Evolutionary conservation across 2,888 invertebrate species (phyloP).

Genomic region (Cheilosia grossa): DNA sequence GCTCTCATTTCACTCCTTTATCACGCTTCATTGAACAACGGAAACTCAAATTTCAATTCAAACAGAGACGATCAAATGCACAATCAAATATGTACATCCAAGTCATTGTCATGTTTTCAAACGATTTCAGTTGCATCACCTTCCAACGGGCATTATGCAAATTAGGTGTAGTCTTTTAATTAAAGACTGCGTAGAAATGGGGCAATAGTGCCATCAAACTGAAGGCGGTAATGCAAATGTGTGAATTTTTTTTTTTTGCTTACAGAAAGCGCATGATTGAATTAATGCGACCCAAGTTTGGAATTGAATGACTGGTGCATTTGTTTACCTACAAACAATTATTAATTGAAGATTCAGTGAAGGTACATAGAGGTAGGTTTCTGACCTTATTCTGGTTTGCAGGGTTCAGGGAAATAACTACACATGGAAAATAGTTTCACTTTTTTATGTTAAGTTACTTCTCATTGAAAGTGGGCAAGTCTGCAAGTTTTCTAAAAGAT

Average conservation of each 20-base stretch:
- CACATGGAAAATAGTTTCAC: no score
- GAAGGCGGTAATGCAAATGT: no score
- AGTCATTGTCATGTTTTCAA: slow-evolving; percentile 17
- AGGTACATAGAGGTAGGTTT: no score
- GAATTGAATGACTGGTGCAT: not conserved
- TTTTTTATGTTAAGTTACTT: no score
- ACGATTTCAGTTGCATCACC: slow-evolving; percentile 41
- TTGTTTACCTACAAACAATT: no score
- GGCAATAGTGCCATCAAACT: not conserved
- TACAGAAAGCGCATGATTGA: slow-evolving; percentile 14
- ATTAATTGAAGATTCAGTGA: no score
- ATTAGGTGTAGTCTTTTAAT: slow-evolving; percentile 23
- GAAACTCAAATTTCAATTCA: slow-evolving; percentile 53
- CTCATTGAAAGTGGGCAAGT: no score
- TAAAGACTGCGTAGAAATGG: not conserved
- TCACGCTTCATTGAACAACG: slow-evolving; percentile 47
- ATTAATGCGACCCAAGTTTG: not conserved
- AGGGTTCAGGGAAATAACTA: no score
- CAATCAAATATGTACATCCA: slow-evolving; percentile 38
- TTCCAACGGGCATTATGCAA: slow-evolving; percentile 30
- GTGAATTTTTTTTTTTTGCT: not conserved
- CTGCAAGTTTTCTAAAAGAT: no score
- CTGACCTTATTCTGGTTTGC: no score
- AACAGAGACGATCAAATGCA: slow-evolving; percentile 52
- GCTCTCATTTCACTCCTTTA: slow-evolving; percentile 25